Evolutionary conservation across 1,140 invertebrate genomes (phyloP).

Genomic region (Lordiphosa mommai): DNA sequence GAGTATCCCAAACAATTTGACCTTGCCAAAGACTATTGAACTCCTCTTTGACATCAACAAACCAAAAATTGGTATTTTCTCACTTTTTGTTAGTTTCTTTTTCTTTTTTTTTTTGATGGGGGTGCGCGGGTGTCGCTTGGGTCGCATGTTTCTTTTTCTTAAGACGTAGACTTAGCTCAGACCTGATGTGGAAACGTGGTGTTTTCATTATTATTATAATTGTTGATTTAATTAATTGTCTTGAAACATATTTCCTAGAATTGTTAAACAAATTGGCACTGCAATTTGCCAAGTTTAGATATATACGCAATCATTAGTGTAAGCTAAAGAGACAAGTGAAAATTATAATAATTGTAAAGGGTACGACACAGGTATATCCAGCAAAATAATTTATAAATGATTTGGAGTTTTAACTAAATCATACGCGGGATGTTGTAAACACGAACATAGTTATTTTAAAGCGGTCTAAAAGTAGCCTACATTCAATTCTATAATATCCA

Average conservation of each 20-base stretch:
- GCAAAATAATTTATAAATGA: too few relatives aligned
- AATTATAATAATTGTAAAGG: neutral
- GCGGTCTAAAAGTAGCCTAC: too few relatives aligned
- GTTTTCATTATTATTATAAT: constrained; percentile 17
- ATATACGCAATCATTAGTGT: constrained; percentile 13
- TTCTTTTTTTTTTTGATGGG: neutral
- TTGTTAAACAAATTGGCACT: constrained; percentile 21
- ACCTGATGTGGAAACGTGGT: constrained; percentile 10
- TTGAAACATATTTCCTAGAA: constrained; percentile 24
- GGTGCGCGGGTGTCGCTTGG: neutral
- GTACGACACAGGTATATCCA: too few relatives aligned
- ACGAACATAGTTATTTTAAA: too few relatives aligned
- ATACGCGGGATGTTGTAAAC: too few relatives aligned
- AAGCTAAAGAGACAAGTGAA: constrained; percentile 1
- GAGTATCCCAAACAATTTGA: constrained; percentile 8
- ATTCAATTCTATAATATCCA: too few relatives aligned
- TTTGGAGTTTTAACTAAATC: too few relatives aligned
- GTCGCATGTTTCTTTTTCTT: neutral
- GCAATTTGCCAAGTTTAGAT: constrained; percentile 17
- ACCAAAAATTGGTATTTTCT: constrained; percentile 4
- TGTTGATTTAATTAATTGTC: constrained; percentile 6
- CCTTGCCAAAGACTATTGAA: constrained; percentile 45
- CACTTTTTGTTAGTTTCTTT: neutral
- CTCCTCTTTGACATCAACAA: constrained; percentile 29
- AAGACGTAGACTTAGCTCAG: neutral